Evolutionary conservation across 2,113 vertebrate species (phyloP).

Genomic region (Nematolebias whitei): DNA sequence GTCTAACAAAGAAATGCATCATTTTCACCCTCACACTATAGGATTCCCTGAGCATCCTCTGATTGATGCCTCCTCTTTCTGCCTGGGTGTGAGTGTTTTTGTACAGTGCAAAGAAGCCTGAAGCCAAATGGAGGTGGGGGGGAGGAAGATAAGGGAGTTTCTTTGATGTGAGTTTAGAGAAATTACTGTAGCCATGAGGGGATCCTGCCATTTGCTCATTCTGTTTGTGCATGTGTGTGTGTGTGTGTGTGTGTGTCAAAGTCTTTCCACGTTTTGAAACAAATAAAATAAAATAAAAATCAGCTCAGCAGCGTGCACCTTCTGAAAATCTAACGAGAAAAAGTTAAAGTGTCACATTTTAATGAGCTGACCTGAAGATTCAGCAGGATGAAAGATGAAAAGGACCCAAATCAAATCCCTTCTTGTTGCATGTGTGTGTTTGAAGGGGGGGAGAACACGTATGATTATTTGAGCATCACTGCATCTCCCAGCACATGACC

Average conservation of each 20-base stretch:
- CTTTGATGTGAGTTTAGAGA: conserved; percentile 71
- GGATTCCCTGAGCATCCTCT: conserved; percentile 19
- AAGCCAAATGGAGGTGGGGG: conserved; percentile 33
- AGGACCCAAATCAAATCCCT: no score
- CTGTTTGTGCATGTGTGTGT: no score
- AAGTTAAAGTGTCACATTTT: not conserved
- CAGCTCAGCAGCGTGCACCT: not conserved
- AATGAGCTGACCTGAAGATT: conserved; percentile 41
- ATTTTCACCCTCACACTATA: conserved; percentile 22
- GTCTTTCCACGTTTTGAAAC: conserved; percentile 39
- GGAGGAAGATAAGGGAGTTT: conserved; percentile 48
- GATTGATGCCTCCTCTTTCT: conserved; percentile 41
- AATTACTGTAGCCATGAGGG: conserved; percentile 59
- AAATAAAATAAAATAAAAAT: conserved; percentile 35
- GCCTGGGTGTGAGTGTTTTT: conserved; percentile 35
- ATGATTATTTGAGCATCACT: conserved; percentile 28
- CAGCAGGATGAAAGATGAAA: conserved; percentile 82
- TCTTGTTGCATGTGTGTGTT: conserved; percentile 6
- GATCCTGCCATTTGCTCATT: conserved; percentile 37
- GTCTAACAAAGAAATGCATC: conserved; percentile 1
- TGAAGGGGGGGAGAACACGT: conserved; percentile 10
- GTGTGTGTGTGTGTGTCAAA: conserved; percentile 3
- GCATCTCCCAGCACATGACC: not conserved
- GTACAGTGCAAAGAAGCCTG: conserved; percentile 50
- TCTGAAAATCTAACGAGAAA: not conserved